phyloP scores from a whole-genome alignment of 2,797 vertebrate species.

The Heliangelus exortis region DNA sequence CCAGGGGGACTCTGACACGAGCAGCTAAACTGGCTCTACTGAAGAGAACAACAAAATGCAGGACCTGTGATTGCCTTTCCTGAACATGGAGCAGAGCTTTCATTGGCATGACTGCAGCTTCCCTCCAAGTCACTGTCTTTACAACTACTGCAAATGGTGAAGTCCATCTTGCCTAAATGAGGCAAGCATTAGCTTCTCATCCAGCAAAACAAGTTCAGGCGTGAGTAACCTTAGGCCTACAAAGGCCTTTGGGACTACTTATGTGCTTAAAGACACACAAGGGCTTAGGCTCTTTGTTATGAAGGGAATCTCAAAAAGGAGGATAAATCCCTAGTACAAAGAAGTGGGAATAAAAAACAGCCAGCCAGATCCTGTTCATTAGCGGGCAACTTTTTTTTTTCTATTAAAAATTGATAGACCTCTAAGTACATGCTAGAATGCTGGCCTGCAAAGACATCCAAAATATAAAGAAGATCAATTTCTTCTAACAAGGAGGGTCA shows the following conservation, averaged over 20 bases:
- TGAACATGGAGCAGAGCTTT: background rate
- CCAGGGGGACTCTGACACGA: background rate
- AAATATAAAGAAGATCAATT: conserved; percentile 58
- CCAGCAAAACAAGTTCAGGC: background rate
- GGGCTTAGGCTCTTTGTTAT: background rate
- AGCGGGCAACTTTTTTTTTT: background rate
- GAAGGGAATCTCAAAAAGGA: background rate
- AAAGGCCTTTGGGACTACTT: background rate
- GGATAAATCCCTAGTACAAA: background rate
- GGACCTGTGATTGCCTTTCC: background rate
- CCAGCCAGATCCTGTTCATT: background rate
- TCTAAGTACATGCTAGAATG: conserved; percentile 23
- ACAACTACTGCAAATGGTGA: background rate
- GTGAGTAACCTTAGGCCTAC: background rate
- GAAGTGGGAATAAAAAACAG: background rate
- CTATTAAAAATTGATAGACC: background rate
- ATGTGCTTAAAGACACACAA: background rate
- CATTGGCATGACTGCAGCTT: background rate
- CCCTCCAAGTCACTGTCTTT: background rate
- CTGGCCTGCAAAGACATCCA: conserved; percentile 51
- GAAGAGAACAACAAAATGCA: background rate
- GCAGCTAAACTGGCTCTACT: background rate
- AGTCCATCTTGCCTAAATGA: background rate
- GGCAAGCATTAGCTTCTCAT: background rate
- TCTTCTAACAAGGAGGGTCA: conserved; percentile 11